Evolutionary conservation across 2,113 vertebrate genomes (phyloP).

Genomic region (Lycocorax pyrrhopterus): DNA sequence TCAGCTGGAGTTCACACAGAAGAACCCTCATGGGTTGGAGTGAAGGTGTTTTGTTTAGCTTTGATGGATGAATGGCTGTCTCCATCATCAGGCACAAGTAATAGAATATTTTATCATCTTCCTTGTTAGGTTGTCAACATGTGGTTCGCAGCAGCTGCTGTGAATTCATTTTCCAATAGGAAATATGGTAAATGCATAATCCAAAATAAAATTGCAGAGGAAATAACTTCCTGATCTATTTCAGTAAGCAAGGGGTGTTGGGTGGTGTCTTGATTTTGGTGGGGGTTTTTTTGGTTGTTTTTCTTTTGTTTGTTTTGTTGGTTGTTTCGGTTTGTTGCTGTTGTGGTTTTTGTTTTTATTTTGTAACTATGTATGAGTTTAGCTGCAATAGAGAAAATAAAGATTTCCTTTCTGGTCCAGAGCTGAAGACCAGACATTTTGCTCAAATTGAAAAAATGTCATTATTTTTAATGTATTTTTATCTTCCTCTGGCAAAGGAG

Average conservation of each 20-base stretch:
- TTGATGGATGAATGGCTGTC: not conserved
- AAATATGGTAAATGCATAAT: not conserved
- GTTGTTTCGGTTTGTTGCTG: not conserved
- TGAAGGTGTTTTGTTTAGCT: not conserved
- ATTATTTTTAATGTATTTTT: not conserved
- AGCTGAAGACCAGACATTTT: not conserved
- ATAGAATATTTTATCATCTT: not conserved
- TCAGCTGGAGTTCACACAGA: not conserved
- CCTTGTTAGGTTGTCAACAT: not conserved
- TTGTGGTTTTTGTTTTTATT: not conserved
- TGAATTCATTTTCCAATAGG: not conserved
- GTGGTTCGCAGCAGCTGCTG: not conserved
- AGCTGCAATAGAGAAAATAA: not conserved
- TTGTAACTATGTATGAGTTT: not conserved
- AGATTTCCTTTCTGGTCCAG: not conserved
- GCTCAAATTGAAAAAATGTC: not conserved
- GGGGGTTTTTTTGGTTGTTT: fast-evolving
- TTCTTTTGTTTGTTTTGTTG: not conserved
- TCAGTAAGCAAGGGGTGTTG: not conserved
- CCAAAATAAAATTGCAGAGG: not conserved
- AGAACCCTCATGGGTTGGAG: not conserved
- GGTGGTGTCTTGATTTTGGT: not conserved
- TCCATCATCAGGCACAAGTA: not conserved
- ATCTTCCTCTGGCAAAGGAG: not conserved
- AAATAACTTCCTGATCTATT: not conserved